These are phyloP conservation scores for Xyrauchen texanus DNA, from an alignment of 2,113 vertebrate species.

Conservation along the genomic window DNA sequence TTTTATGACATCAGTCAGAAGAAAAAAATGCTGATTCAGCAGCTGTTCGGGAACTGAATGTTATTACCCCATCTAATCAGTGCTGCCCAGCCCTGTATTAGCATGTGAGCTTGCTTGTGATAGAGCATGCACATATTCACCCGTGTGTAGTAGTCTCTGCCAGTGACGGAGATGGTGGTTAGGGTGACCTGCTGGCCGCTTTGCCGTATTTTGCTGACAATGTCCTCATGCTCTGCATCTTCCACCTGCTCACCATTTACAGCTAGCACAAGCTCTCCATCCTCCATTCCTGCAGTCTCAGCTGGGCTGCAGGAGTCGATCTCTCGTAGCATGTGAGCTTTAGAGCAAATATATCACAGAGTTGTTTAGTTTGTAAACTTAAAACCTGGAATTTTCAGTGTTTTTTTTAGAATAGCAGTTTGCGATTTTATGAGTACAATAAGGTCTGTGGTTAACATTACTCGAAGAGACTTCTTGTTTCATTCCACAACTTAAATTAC, in stretches of 20 bases:
- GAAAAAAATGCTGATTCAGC: slow-evolving; percentile 6
- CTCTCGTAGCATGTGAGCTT: slow-evolving; percentile 87
- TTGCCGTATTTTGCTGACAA: slow-evolving; percentile 78
- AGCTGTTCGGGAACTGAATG: slow-evolving; percentile 6
- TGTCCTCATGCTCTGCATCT: slow-evolving; percentile 79
- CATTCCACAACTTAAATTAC: too few species aligned
- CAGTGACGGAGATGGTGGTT: slow-evolving; percentile 74
- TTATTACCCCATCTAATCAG: neutral
- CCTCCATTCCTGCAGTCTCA: slow-evolving; percentile 83
- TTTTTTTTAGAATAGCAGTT: too few species aligned
- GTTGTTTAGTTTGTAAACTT: neutral
- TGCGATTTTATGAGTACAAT: too few species aligned
- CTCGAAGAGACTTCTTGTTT: too few species aligned
- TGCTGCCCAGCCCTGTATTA: neutral
- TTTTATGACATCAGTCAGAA: slow-evolving; percentile 2
- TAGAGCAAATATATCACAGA: neutral
- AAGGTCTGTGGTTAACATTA: too few species aligned
- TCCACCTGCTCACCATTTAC: slow-evolving; percentile 86
- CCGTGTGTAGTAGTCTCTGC: slow-evolving; percentile 80
- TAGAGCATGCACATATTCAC: slow-evolving; percentile 63
- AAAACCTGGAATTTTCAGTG: too few species aligned
- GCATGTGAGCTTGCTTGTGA: neutral
- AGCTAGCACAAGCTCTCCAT: slow-evolving; percentile 86
- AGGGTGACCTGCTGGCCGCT: slow-evolving; percentile 75
- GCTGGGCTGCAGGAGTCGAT: slow-evolving; percentile 86